These are phyloP conservation scores for Lipophrys pholis DNA, from an alignment of 2,113 vertebrate genomes.

Conservation along the genomic window DNA sequence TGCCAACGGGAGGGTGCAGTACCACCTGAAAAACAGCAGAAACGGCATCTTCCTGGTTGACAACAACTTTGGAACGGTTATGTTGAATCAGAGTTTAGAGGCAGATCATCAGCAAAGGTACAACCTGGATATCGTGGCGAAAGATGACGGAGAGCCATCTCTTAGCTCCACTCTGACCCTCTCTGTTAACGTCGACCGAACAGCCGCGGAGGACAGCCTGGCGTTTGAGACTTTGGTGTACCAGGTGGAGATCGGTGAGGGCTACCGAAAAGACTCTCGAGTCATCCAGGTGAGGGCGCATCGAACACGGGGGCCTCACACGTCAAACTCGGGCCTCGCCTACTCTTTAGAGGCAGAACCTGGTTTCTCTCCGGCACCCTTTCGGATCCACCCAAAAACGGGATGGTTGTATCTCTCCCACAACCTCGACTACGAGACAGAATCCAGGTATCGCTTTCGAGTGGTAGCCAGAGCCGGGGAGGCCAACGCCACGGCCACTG, in stretches of 20 bases:
- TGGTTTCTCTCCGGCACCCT: slow-evolving; percentile 73
- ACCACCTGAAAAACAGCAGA: slow-evolving; percentile 72
- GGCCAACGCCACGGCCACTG: slow-evolving; percentile 71
- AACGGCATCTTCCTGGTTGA: slow-evolving; percentile 83
- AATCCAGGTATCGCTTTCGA: slow-evolving; percentile 79
- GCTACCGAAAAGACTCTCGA: slow-evolving; percentile 69
- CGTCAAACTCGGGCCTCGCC: not conserved
- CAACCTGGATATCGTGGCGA: slow-evolving; percentile 81
- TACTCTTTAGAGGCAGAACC: slow-evolving; percentile 83
- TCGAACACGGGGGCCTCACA: slow-evolving; percentile 29
- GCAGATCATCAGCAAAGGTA: slow-evolving; percentile 49
- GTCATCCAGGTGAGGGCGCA: slow-evolving; percentile 87
- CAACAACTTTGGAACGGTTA: slow-evolving; percentile 81
- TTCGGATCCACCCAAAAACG: slow-evolving; percentile 83
- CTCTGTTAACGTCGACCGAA: slow-evolving; percentile 79
- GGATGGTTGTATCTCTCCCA: slow-evolving; percentile 89
- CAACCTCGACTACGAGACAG: slow-evolving; percentile 87
- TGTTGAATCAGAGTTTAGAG: slow-evolving; percentile 80
- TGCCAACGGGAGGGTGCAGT: slow-evolving; percentile 86
- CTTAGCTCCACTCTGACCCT: slow-evolving; percentile 82
- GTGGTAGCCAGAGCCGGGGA: slow-evolving; percentile 77
- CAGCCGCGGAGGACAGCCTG: slow-evolving; percentile 70
- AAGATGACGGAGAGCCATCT: slow-evolving; percentile 86
- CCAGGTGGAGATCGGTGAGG: slow-evolving; percentile 90
- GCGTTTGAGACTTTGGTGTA: slow-evolving; percentile 90